Evolutionary conservation across 2,113 vertebrate genomes (phyloP).

Genomic region (Centropus bengalensis): DNA sequence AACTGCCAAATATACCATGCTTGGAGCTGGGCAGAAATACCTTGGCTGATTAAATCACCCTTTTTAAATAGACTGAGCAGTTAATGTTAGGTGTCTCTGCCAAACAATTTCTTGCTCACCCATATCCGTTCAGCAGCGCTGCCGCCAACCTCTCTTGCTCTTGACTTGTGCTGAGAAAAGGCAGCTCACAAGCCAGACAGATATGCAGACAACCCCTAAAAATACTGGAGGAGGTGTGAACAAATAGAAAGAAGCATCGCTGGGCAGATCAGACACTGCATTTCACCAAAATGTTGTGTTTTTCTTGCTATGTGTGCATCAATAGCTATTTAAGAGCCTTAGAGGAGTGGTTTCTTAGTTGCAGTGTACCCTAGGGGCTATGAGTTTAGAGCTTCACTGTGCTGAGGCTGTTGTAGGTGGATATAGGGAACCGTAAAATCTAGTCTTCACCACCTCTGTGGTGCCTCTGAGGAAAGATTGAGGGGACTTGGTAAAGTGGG

Average conservation of each 20-base stretch:
- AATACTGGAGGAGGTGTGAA: background rate
- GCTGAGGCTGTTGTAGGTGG: background rate
- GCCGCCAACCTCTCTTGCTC: background rate
- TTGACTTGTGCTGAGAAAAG: constrained; percentile 19
- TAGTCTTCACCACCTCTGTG: background rate
- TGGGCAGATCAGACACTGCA: background rate
- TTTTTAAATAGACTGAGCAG: constrained; percentile 56
- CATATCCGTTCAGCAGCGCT: background rate
- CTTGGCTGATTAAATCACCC: constrained; percentile 53
- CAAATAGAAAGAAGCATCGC: background rate
- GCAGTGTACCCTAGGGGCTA: background rate
- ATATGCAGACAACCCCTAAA: background rate
- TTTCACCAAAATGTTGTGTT: background rate
- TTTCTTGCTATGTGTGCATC: background rate
- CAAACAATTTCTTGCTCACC: constrained; percentile 33
- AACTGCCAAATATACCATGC: constrained; percentile 33
- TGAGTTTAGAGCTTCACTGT: background rate
- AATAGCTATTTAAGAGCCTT: background rate
- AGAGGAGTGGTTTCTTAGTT: fast-evolving
- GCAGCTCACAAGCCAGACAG: constrained; percentile 15
- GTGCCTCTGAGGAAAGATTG: background rate
- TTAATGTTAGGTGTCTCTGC: constrained; percentile 38
- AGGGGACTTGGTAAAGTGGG: background rate
- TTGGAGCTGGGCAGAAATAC: constrained; percentile 50
- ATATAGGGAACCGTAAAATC: background rate